These are phyloP conservation scores for Eolophus roseicapilla DNA, from an alignment of 2,113 vertebrate genomes.

Conservation along the genomic window DNA sequence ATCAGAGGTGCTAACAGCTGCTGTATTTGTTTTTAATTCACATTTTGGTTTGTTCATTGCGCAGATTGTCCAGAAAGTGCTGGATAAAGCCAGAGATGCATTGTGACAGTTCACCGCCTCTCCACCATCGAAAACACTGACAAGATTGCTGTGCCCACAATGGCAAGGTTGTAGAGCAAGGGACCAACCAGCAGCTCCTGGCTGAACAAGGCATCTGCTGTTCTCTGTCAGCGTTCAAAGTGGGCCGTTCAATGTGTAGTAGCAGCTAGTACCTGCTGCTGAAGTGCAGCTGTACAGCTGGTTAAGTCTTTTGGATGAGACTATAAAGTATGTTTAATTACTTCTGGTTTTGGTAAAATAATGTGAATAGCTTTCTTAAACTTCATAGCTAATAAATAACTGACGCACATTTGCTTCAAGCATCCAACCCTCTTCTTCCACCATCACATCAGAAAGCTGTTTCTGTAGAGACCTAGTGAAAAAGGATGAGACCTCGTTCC, in stretches of 20 bases:
- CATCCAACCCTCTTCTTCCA: not conserved
- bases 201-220: conserved; percentile 79
- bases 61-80: conserved; percentile 86
- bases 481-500: not conserved
- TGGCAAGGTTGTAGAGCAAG: conserved; percentile 76
- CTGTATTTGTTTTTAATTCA: not conserved
- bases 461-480: not conserved
- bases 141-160: conserved; percentile 83
- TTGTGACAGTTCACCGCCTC: conserved; percentile 85
- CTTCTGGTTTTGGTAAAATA: not conserved
- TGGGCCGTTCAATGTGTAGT: conserved; percentile 41
- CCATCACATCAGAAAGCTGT: not conserved
- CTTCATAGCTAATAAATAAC: not conserved
- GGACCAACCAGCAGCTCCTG: conserved; percentile 87
- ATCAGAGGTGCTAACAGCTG: not conserved
- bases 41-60: conserved; percentile 15
- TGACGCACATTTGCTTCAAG: not conserved
- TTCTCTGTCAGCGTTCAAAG: conserved; percentile 80
- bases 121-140: conserved; percentile 89
- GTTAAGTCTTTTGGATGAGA: not conserved
- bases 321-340: not conserved
- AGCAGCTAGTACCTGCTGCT: not conserved
- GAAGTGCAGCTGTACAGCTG: not conserved
- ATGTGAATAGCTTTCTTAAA: not conserved
- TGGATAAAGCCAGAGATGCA: conserved; percentile 86